Evolutionary conservation across 2,888 invertebrate genomes (phyloP).

Genomic region (Drosophila gaucha): DNA sequence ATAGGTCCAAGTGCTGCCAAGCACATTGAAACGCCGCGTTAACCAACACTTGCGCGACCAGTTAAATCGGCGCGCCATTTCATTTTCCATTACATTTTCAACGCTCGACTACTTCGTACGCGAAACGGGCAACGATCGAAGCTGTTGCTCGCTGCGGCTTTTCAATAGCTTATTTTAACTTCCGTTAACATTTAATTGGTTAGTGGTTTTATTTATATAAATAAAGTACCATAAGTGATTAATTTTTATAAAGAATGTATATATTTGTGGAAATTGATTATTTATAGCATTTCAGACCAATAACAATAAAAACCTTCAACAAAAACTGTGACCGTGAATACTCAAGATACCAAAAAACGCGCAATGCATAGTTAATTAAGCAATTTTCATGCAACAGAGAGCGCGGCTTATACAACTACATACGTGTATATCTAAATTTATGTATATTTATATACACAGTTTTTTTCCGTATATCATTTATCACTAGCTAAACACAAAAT

Average conservation of each 20-base stretch:
- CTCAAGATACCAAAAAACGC: slow-evolving; percentile 47
- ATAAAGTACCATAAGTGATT: slow-evolving; percentile 1
- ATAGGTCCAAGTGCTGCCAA: slow-evolving; percentile 22
- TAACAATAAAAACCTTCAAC: slow-evolving; percentile 58
- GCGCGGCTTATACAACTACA: slow-evolving; percentile 21
- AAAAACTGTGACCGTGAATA: slow-evolving; percentile 67
- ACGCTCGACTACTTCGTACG: slow-evolving; percentile 38
- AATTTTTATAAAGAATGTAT: not conserved
- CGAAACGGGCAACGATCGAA: slow-evolving; percentile 29
- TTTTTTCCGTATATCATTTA: slow-evolving; percentile 28
- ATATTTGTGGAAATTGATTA: not conserved
- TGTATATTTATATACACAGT: slow-evolving; percentile 7
- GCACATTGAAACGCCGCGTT: not conserved
- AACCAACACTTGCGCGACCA: slow-evolving; percentile 28
- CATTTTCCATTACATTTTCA: slow-evolving; percentile 37
- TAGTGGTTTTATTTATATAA: slow-evolving; percentile 32
- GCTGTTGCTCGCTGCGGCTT: slow-evolving; percentile 7
- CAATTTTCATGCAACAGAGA: slow-evolving; percentile 66
- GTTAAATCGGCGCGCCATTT: slow-evolving; percentile 49
- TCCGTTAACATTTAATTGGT: slow-evolving; percentile 51
- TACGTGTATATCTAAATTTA: slow-evolving; percentile 12
- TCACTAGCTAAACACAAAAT: slow-evolving; percentile 31
- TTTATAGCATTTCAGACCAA: slow-evolving; percentile 6
- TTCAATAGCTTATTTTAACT: slow-evolving; percentile 10
- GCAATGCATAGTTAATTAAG: slow-evolving; percentile 65